phyloP scores from a whole-genome alignment of 2,888 invertebrate species.

The Scaptomyza reducta region DNA sequence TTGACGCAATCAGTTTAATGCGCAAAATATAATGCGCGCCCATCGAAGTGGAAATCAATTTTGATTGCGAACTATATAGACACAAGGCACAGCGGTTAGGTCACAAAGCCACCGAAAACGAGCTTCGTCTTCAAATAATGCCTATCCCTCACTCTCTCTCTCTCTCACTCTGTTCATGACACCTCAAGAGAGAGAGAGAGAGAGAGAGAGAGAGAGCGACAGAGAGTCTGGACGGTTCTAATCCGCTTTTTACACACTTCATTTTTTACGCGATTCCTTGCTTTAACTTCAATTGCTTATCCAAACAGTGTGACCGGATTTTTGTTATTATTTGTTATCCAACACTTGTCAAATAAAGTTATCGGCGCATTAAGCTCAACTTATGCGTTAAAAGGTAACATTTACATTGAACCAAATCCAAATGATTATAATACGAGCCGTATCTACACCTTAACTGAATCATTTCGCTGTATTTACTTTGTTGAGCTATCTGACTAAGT shows the following conservation, averaged over 20 bases:
- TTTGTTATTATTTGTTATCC: not conserved
- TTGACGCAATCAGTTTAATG: constrained; percentile 55
- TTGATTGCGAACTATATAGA: constrained; percentile 45
- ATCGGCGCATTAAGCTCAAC: no score
- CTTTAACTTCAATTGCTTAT: not conserved
- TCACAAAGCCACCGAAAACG: not conserved
- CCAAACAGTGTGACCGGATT: constrained; percentile 1
- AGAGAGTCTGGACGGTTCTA: no score
- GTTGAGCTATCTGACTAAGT: no score
- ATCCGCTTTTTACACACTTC: constrained; percentile 6
- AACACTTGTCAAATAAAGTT: not conserved
- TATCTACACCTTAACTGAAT: no score
- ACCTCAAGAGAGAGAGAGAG: no score
- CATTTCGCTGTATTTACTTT: no score
- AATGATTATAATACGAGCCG: no score
- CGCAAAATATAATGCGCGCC: constrained; percentile 42
- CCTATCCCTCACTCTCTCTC: not conserved
- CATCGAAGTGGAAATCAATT: constrained; percentile 55
- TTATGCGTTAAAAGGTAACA: no score
- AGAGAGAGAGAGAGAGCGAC: no score
- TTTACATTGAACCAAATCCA: no score
- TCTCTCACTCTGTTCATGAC: not conserved
- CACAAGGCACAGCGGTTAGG: constrained; percentile 2
- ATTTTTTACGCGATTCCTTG: not conserved
- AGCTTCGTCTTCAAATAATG: not conserved